Evolutionary conservation across 2,888 invertebrate species (phyloP).

Genomic region (Panorpa germanica): DNA sequence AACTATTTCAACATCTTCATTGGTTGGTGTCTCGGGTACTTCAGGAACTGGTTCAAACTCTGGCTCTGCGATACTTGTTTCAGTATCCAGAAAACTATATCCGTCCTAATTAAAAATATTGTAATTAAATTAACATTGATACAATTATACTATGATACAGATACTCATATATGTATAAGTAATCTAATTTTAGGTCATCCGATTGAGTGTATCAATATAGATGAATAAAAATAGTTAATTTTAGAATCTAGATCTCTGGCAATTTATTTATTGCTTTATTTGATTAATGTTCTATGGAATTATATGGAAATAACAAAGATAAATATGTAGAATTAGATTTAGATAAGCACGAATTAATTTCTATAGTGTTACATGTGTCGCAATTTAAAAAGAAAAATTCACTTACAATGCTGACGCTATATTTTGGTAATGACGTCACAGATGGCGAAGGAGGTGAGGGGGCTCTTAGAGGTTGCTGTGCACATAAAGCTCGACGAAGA

Average conservation of each 20-base stretch:
- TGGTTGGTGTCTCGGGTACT: slow-evolving; percentile 30
- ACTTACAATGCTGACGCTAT: slow-evolving; percentile 54
- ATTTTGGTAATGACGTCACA: slow-evolving; percentile 52
- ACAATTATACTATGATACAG: too few relatives aligned
- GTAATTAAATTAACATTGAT: too few relatives aligned
- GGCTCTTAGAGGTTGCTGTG: slow-evolving; percentile 43
- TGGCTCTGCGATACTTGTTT: slow-evolving; percentile 20
- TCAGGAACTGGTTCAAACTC: slow-evolving; percentile 27
- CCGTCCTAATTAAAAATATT: slow-evolving; percentile 13
- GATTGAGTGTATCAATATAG: too few relatives aligned
- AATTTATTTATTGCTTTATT: too few relatives aligned
- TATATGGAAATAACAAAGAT: too few relatives aligned
- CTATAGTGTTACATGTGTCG: slow-evolving; percentile 1
- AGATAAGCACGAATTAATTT: neutral
- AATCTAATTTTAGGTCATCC: too few relatives aligned
- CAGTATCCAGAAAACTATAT: slow-evolving; percentile 23
- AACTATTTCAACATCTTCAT: slow-evolving; percentile 43
- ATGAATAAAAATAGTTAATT: too few relatives aligned
- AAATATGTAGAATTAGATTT: too few relatives aligned
- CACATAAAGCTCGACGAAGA: slow-evolving; percentile 56
- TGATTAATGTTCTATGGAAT: too few relatives aligned
- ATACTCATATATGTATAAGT: too few relatives aligned
- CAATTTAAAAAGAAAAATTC: too few relatives aligned
- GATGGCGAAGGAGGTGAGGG: slow-evolving; percentile 47
- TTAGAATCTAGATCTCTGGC: too few relatives aligned